These are phyloP conservation scores for Eurytoma adleriae DNA, from an alignment of 2,888 invertebrate species.

Conservation along the genomic window DNA sequence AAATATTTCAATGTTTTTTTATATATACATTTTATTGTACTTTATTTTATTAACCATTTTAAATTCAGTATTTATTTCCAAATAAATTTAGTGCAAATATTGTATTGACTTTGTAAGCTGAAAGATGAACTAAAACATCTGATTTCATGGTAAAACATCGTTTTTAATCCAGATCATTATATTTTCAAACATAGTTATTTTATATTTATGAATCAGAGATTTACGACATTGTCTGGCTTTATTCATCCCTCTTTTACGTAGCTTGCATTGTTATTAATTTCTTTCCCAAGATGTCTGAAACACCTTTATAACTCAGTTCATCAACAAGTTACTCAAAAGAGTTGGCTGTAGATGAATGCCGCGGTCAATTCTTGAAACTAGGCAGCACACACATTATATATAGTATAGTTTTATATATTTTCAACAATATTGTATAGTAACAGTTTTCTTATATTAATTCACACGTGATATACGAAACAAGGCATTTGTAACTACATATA, in stretches of 20 bases:
- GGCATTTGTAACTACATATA: conserved; percentile 59
- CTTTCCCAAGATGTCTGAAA: conserved; percentile 19
- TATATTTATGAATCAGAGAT: conserved; percentile 59
- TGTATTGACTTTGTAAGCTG: conserved; percentile 38
- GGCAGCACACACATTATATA: conserved; percentile 58
- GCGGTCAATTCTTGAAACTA: conserved; percentile 56
- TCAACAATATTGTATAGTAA: conserved; percentile 64
- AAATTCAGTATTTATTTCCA: conserved; percentile 6
- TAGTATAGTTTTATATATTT: conserved; percentile 59
- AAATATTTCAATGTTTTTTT: conserved; percentile 3
- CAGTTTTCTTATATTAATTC: conserved; percentile 60
- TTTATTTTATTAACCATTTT: conserved; percentile 15
- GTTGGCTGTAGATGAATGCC: conserved; percentile 63
- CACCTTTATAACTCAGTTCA: conserved; percentile 41
- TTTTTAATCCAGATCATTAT: conserved; percentile 43
- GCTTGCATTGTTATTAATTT: conserved; percentile 39
- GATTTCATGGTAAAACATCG: conserved; percentile 26
- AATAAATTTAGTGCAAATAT: conserved; percentile 36
- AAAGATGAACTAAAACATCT: conserved; percentile 23
- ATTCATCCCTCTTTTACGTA: conserved; percentile 61
- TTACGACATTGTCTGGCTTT: conserved; percentile 49
- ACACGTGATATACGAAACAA: conserved; percentile 59
- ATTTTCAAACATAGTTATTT: conserved; percentile 59
- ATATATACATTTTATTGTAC: conserved; percentile 42
- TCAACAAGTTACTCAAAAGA: conserved; percentile 59